Evolutionary conservation across 2,797 vertebrate species (phyloP).

Genomic region (Threskiornis aethiopicus): DNA sequence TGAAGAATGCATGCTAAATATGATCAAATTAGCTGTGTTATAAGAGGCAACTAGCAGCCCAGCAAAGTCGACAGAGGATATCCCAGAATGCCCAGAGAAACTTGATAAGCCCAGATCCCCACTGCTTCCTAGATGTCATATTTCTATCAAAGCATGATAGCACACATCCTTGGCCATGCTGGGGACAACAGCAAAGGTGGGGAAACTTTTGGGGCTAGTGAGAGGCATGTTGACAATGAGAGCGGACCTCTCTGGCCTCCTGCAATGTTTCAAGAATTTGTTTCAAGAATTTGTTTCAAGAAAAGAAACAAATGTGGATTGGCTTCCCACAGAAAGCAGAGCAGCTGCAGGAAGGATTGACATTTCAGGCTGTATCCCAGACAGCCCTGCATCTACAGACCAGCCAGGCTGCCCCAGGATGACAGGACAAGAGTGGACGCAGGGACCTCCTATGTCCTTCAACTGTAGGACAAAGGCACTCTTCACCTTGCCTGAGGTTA

Average conservation of each 20-base stretch:
- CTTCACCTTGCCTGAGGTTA: not conserved
- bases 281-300: too few relatives aligned
- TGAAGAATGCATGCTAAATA: slow-evolving; percentile 49
- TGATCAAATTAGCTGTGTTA: slow-evolving; percentile 13
- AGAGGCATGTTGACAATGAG: rapidly evolving
- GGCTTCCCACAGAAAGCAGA: not conserved
- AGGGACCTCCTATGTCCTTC: rapidly evolving
- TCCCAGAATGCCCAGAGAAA: not conserved
- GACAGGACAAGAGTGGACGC: not conserved
- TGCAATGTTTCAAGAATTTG: too few relatives aligned
- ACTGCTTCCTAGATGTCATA: not conserved
- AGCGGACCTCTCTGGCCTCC: not conserved
- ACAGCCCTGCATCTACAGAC: not conserved
- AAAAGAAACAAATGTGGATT: not conserved
- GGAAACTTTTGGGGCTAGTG: rapidly evolving
- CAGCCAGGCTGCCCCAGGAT: not conserved
- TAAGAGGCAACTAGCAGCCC: not conserved
- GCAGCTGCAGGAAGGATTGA: not conserved
- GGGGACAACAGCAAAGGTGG: not conserved
- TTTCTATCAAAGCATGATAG: not conserved
- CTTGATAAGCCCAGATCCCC: not conserved
- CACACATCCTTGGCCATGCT: not conserved
- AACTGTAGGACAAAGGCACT: not conserved
- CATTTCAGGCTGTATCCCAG: not conserved
- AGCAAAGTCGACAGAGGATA: not conserved